Conservation (phyloP, 1,140 invertebrate species). For the Hycleus phaleratus region DNA sequence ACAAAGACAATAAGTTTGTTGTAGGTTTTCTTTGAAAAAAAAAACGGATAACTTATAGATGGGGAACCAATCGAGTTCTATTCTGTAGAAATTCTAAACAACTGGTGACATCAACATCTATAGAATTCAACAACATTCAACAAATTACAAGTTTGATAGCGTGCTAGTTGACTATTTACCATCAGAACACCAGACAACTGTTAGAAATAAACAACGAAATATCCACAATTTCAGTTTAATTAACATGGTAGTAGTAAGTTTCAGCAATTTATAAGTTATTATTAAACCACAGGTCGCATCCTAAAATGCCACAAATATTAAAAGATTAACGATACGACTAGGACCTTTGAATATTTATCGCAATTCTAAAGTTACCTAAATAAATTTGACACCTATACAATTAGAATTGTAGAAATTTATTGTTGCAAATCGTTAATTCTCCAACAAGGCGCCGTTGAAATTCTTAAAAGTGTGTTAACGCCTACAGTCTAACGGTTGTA, state of each 20-base stretch:
- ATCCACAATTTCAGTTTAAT: slow-evolving; percentile 14
- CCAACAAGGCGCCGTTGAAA: not conserved
- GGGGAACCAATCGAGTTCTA: too few relatives aligned
- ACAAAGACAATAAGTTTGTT: too few relatives aligned
- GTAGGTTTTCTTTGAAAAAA: too few relatives aligned
- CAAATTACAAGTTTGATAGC: slow-evolving; percentile 10
- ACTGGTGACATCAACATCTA: too few relatives aligned
- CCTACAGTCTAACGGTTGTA: slow-evolving; percentile 3
- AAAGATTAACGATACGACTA: not conserved
- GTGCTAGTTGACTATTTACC: slow-evolving; percentile 5
- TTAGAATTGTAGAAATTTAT: too few relatives aligned
- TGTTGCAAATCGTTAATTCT: too few relatives aligned
- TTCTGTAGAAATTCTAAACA: too few relatives aligned
- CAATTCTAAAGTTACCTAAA: too few relatives aligned
- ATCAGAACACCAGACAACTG: slow-evolving; percentile 5
- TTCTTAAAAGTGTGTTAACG: slow-evolving; percentile 3
- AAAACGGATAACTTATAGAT: too few relatives aligned
- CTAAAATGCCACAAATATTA: too few relatives aligned
- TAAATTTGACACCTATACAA: too few relatives aligned
- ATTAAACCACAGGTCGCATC: not conserved
- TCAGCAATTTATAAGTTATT: slow-evolving; percentile 11
- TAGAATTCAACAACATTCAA: too few relatives aligned
- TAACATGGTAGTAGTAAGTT: slow-evolving; percentile 7
- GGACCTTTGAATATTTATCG: not conserved
- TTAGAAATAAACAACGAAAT: not conserved